A percentile compares a stretch with the other conserved stretches of the same genome.
Conservation (phyloP, 2,797 vertebrate species). For the Melanotaenia maccullochi region DNA sequence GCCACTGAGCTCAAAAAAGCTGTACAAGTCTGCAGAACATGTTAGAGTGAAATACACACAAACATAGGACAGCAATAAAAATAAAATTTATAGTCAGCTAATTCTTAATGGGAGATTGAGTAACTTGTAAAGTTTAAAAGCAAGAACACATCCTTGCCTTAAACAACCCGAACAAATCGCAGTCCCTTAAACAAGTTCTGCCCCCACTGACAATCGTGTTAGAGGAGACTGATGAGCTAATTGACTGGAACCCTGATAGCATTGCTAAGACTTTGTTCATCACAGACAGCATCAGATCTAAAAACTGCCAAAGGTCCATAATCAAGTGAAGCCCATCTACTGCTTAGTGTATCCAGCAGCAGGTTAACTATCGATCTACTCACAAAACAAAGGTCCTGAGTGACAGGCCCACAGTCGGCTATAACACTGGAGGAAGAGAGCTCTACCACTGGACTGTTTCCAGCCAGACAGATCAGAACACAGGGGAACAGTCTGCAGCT, state of each 20-base stretch:
- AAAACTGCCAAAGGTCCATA: constrained; percentile 50
- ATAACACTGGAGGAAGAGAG: constrained; percentile 61
- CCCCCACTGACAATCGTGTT: constrained; percentile 51
- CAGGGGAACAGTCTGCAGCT: constrained; percentile 60
- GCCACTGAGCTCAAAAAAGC: constrained; percentile 7
- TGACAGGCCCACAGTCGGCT: constrained; percentile 69
- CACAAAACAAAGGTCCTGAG: constrained; percentile 68
- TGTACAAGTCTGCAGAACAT: constrained; percentile 37
- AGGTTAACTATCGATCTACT: constrained; percentile 73
- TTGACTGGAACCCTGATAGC: constrained; percentile 56
- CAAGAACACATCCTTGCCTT: constrained; percentile 6
- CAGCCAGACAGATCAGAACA: constrained; percentile 74
- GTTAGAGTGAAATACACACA: constrained; percentile 27
- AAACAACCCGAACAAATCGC: constrained; percentile 51
- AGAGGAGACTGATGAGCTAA: constrained; percentile 65
- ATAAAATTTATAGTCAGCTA: neutral
- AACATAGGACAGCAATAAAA: neutral
- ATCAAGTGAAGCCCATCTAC: constrained; percentile 50
- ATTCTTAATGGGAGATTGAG: neutral
- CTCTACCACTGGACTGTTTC: constrained; percentile 67
- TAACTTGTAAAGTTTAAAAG: constrained; percentile 17
- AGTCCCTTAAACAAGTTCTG: constrained; percentile 37
- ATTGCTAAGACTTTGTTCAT: constrained; percentile 38
- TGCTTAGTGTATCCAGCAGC: constrained; percentile 56
- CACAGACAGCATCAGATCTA: constrained; percentile 44